These are phyloP conservation scores for Leucopsar rothschildi DNA, from an alignment of 2,113 vertebrate species.

Conservation along the genomic window DNA sequence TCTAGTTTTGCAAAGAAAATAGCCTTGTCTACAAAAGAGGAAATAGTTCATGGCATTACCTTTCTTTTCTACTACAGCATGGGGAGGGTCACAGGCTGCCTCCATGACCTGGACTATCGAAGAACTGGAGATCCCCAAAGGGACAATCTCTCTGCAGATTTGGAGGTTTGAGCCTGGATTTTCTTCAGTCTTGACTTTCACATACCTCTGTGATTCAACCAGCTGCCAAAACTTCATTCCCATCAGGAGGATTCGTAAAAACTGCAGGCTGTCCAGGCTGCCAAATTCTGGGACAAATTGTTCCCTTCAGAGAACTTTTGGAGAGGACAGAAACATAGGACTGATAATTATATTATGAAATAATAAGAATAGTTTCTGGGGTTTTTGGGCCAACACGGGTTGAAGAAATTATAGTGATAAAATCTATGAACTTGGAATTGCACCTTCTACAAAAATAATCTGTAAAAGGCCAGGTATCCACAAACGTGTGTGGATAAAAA, in stretches of 20 bases:
- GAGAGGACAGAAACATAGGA: constrained; percentile 32
- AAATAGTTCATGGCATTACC: neutral
- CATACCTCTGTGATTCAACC: constrained; percentile 22
- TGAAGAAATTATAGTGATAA: neutral
- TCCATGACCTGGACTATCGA: constrained; percentile 4
- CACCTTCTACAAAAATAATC: neutral
- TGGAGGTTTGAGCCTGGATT: constrained; percentile 16
- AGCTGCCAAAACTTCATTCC: constrained; percentile 48
- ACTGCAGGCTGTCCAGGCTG: constrained; percentile 21
- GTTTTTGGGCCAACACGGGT: neutral
- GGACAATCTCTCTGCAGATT: constrained; percentile 38
- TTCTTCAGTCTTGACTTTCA: constrained; percentile 42
- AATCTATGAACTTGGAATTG: neutral
- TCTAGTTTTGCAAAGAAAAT: neutral
- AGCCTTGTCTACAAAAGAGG: neutral
- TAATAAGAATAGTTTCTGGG: neutral
- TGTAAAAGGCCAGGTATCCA: neutral
- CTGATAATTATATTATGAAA: constrained; percentile 46
- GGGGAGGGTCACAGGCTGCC: neutral
- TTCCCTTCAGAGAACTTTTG: constrained; percentile 47
- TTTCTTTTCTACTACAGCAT: neutral
- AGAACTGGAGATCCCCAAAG: constrained; percentile 44
- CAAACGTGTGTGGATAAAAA: neutral
- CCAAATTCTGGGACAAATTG: constrained; percentile 60
- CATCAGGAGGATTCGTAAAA: constrained; percentile 23